Evolutionary conservation across 2,113 vertebrate species (phyloP), one percentile per base, ranked within the genome.

Genomic region (Tetraodon nigroviridis): DNA sequence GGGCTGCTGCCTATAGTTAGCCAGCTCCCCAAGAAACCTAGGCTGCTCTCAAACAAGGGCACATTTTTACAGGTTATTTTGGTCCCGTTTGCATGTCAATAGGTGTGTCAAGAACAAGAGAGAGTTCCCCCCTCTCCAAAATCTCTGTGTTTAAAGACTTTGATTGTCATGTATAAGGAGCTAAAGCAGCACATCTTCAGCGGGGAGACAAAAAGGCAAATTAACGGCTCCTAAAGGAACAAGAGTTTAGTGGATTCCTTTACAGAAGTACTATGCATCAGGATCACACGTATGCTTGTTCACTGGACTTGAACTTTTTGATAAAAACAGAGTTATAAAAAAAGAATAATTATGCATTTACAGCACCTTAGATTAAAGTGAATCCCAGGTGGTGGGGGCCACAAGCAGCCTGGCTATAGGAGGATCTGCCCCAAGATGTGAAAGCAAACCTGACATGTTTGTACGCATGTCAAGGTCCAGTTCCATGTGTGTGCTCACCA

Each of bases 31-130:
- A 0, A 76, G 79, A 86, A 85, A 86, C 64, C 56, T 61, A 80
- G 80, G 69, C 70, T 51, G 52, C 27, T 71, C 76, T 78, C 64
- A 73, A 74, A 78, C 78, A 81, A 81, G 71, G 79, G 44, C 69
- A 80, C 78, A 79, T 86, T 84, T 83, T 83, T 84, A 68, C 56
- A 46, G 64, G 75, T 79, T 86, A 74, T 84, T 88, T 82, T 73
- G 55, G 79, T 79, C 73, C 84, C 68, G 86, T 89, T 89, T 86
- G 78, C 80, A 87, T 83, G 79, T 88, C 82, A 88, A 87, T 84
- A 73, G 71, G 75, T 59, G 52, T 6, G 32, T 79, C 48, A 55
- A 64, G 68, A 82, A 86, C 71, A 85, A 76, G 71, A 74, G 59
- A 75, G 68, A 60, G 64, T 73, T 73, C 83, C 48, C 84, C 75